Evolutionary conservation across 1,140 invertebrate species (phyloP).

Genomic region (Trypoxylus dichotomus): DNA sequence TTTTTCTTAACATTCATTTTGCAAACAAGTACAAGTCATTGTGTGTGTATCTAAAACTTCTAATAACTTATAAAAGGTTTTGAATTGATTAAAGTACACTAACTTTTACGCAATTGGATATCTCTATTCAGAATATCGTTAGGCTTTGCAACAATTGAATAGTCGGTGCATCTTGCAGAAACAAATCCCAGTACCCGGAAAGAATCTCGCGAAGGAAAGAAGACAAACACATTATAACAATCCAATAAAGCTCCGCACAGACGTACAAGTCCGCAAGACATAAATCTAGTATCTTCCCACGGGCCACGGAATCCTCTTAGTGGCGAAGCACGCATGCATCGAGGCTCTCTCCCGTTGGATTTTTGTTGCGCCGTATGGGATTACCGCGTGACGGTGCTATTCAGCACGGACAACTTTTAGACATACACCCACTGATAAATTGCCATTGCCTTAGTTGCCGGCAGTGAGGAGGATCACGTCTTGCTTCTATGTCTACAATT

Average conservation of each 20-base stretch:
- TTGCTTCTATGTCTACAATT: constrained; percentile 18
- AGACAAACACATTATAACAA: constrained; percentile 19
- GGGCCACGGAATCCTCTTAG: constrained; percentile 14
- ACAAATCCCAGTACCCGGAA: not conserved
- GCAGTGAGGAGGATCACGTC: constrained; percentile 9
- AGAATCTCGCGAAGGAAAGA: not conserved
- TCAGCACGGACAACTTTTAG: constrained; percentile 18
- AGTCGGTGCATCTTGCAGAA: too few relatives aligned
- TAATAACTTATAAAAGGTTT: too few relatives aligned
- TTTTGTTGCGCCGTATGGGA: constrained; percentile 10
- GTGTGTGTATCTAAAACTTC: too few relatives aligned
- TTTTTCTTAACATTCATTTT: too few relatives aligned
- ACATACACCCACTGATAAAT: constrained; percentile 14
- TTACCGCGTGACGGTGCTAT: constrained; percentile 20
- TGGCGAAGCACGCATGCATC: not conserved
- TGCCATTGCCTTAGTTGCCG: constrained; percentile 14
- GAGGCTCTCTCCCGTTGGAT: not conserved
- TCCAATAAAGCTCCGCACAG: constrained; percentile 10
- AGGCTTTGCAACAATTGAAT: too few relatives aligned
- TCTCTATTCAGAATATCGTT: too few relatives aligned
- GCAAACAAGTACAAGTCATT: too few relatives aligned
- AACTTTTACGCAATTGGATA: too few relatives aligned
- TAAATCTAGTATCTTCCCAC: constrained; percentile 18
- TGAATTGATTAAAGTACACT: too few relatives aligned
- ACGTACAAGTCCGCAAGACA: not conserved